Evolutionary conservation across 2,888 invertebrate species (phyloP), one percentile per base, ranked within the genome.

Genomic region (Amblyjoppa proteus): DNA sequence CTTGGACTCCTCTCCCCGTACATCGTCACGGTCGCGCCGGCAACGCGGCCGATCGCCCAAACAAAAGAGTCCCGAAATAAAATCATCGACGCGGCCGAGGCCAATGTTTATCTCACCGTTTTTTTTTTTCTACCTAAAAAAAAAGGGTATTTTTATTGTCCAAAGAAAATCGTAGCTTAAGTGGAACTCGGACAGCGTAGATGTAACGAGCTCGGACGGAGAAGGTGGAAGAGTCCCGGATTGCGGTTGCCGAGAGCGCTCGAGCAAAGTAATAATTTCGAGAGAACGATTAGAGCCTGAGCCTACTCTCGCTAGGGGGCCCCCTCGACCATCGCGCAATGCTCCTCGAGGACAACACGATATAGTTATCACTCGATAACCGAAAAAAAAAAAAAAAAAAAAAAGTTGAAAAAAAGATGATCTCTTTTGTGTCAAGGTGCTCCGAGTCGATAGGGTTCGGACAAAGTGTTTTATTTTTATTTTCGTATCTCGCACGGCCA

Each of bases 211-310:
- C 4, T 13, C 28, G 28, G 25, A 58, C 25, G 53, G 56, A 34
- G 31, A 38, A 16, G 28, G 61, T 13, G 41, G 28, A 74, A 53
- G 49, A 66, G 51, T 76, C 66, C 25, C 51, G 66, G 66, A 76
- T 13, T 38, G 51, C 51, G 51, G 64, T 76, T 66, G 51, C 64
- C 49, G 20, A 4, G 31, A 75, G 64, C 49, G 64, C 5, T n/a
- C 75, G 13, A 75, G 49, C 49, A 20, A 13, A 31, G 31, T 75
- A 49, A 75, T 34, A 45, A 75, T 75, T 64, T 75, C 58, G 28
- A 28, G 28, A 28, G 28, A 58, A 58, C 58, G 58, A 41, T 66
- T 41, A 69, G 7, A 69, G 13, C 45, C 13, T 25, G 41, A 38
- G 68, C 13, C 25, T 28, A 58, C 58, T 58, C 58, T 58, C 58